Base-by-base conservation (phyloP, 2,113 vertebrate species). In the Phalacrocorax brasilianus region DNA sequence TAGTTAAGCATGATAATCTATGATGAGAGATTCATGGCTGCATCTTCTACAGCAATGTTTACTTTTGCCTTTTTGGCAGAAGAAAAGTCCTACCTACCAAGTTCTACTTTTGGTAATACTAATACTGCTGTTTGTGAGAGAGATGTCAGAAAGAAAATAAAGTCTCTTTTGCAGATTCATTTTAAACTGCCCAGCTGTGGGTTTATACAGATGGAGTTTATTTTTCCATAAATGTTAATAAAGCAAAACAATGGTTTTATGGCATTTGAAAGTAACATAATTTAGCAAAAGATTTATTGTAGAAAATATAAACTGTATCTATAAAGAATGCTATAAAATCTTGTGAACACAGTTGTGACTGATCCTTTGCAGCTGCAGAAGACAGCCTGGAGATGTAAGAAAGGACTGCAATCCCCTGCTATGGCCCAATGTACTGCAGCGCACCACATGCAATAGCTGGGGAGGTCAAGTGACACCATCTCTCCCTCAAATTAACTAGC, bases 371-470 rank as follows among this genome's bases (percentile, higher is more conserved):
- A 81, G 61, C 44, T 82, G 44, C 67, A n/a, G 68, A 87, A 81
- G 47, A 52, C 19, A 8, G 19, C 40, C 27, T 27, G 44, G 35
- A 77, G 66, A 59, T 5, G 15, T 9, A 85, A 47, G 40, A 65
- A 65, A 75, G 35, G 40, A 59, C 58, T 27, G 22, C 49, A 82
- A 1, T 9, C 11, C 4, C 14, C 55, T 74, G n/a, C 50, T 62
- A 18, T 2, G 10, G 67, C 19, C 15, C 0, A 0, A 30, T 9
- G 8, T 21, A 49, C 18, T n/a, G 61, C 67, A 70, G 33, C 0
- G 1, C 8, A 59, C 22, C 21, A 12, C n/a, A 40, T 4, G 28
- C 62, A 79, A 15, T 5, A 90, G 28, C 22, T 56, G 20, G 33
- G 26, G 63, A 88, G 8, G 5, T 35, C 10, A 2, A 61, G 26